Evolutionary conservation across 1,140 invertebrate genomes (phyloP).

Genomic region (Babylonia areolata): DNA sequence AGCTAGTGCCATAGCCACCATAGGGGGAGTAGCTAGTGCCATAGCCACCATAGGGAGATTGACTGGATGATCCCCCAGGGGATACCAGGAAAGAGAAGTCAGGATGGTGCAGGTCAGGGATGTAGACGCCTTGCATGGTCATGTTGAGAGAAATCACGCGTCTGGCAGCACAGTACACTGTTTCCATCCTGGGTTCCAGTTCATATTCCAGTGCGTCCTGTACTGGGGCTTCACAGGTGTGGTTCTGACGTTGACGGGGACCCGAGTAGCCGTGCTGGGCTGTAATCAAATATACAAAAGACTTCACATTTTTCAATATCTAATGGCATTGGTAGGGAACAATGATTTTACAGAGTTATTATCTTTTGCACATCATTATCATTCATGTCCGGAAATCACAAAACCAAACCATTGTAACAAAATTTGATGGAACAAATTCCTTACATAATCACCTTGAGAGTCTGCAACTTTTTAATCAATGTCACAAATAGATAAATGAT

Average conservation of each 20-base stretch:
- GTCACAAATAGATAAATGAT: too few relatives aligned
- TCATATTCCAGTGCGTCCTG: not conserved
- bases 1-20: not conserved
- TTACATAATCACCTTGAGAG: too few relatives aligned
- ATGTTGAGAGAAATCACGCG: not conserved
- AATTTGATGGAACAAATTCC: too few relatives aligned
- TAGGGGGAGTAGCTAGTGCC: not conserved
- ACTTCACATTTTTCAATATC: too few relatives aligned
- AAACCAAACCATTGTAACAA: too few relatives aligned
- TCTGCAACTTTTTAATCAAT: too few relatives aligned
- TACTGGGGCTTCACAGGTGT: not conserved
- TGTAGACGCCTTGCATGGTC: not conserved
- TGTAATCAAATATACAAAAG: not conserved
- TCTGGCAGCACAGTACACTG: slow-evolving; percentile 11
- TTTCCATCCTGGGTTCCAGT: not conserved
- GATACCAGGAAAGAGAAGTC: not conserved
- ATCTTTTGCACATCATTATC: too few relatives aligned
- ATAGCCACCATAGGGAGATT: not conserved
- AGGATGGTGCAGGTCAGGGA: not conserved
- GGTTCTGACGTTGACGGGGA: not conserved
- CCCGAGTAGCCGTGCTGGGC: not conserved
- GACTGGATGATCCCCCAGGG: not conserved
- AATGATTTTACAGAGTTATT: too few relatives aligned
- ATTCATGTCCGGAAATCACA: too few relatives aligned
- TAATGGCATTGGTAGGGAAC: too few relatives aligned